Percentiles rank a stretch among this genome's conserved stretches.
Conservation (phyloP, 2,797 vertebrate genomes). For the Oryzias sinensis region DNA sequence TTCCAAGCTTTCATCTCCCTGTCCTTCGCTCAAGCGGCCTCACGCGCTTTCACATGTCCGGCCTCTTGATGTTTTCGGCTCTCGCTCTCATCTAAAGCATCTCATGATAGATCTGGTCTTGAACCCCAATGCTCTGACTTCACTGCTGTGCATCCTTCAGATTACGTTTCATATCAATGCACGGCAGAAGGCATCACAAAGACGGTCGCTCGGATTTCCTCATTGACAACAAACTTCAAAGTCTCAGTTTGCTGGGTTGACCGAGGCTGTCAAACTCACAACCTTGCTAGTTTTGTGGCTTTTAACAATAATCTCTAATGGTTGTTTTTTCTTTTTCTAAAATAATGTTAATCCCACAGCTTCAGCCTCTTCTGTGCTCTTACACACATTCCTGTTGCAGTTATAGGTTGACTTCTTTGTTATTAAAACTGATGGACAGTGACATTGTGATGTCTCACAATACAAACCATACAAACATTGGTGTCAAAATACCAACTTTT, state of each 20-base stretch:
- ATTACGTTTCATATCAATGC: not conserved
- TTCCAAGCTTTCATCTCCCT: slow-evolving; percentile 46
- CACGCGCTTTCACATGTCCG: slow-evolving; percentile 1
- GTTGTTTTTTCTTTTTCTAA: not conserved
- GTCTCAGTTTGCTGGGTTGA: slow-evolving; percentile 6
- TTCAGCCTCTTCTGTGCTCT: slow-evolving; percentile 24
- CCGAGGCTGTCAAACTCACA: slow-evolving; percentile 11
- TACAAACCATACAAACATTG: not conserved
- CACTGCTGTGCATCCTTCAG: slow-evolving; percentile 1
- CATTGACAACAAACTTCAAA: slow-evolving; percentile 45
- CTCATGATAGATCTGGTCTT: slow-evolving; percentile 3
- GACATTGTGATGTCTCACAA: slow-evolving; percentile 15
- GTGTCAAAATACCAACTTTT: not conserved
- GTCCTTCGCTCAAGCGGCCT: slow-evolving; percentile 18
- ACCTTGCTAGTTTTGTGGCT: not conserved
- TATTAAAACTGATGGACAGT: slow-evolving; percentile 47
- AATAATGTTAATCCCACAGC: slow-evolving; percentile 2
- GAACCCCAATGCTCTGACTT: slow-evolving; percentile 7
- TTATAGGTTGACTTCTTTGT: slow-evolving; percentile 33
- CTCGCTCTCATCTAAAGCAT: slow-evolving; percentile 3
- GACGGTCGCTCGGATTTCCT: slow-evolving; percentile 18
- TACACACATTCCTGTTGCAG: slow-evolving; percentile 31
- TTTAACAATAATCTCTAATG: no score
- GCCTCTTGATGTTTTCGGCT: slow-evolving; percentile 3
- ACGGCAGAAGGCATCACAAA: not conserved